Evolutionary conservation across 2,113 vertebrate genomes (phyloP).

Genomic region (Coracopsis vasa): DNA sequence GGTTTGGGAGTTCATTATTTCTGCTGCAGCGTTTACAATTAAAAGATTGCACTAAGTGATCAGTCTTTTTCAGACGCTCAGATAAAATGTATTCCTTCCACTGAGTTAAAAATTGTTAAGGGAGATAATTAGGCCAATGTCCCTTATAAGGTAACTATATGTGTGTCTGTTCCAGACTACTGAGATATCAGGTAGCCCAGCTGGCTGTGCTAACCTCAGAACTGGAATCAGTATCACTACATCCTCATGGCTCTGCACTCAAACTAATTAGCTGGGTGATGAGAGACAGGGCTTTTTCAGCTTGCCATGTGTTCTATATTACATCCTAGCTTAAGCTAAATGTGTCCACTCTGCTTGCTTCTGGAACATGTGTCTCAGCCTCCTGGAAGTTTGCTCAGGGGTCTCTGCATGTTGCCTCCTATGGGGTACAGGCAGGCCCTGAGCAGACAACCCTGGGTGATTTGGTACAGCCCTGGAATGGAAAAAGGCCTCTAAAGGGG

Average conservation of each 20-base stretch:
- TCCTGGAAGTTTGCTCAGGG: neutral
- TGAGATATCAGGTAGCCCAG: neutral
- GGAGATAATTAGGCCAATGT: neutral
- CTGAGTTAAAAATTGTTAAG: neutral
- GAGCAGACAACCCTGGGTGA: neutral
- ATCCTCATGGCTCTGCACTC: neutral
- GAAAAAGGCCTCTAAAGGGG: neutral
- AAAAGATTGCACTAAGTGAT: neutral
- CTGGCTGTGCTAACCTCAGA: neutral
- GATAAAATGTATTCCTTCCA: neutral
- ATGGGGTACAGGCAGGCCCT: neutral
- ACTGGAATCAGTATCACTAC: neutral
- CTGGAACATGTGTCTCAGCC: neutral
- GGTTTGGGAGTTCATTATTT: neutral
- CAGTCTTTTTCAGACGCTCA: neutral
- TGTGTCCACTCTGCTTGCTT: neutral
- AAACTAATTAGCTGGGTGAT: neutral
- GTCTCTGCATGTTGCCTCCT: accelerated
- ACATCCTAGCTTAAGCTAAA: neutral
- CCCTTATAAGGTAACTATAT: neutral
- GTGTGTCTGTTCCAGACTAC: neutral
- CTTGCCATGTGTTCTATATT: neutral
- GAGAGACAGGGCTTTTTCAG: neutral
- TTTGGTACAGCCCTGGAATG: neutral
- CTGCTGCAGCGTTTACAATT: neutral